Percentiles rank a stretch among this genome's conserved stretches.
These are phyloP conservation scores for Dendrophyllia cribrosa DNA, from an alignment of 64 coral and sea anemone species.

Conservation along the genomic window DNA sequence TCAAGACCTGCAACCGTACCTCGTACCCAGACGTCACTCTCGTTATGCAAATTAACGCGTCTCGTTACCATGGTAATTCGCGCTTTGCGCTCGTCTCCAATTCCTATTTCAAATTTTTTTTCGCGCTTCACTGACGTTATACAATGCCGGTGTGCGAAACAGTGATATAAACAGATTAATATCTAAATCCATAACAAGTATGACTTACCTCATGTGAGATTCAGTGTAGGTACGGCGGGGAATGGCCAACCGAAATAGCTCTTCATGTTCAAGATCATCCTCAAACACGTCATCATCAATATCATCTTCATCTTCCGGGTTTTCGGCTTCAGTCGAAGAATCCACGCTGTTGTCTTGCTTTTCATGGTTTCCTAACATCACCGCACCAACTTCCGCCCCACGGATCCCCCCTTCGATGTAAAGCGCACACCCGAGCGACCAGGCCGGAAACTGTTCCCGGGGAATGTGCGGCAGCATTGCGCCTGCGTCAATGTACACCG, in stretches of 20 bases:
- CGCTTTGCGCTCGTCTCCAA: too few relatives aligned
- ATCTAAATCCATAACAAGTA: too few relatives aligned
- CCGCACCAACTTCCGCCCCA: conserved; percentile 62
- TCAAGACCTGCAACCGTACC: too few relatives aligned
- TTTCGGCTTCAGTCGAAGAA: neutral
- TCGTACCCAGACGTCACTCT: too few relatives aligned
- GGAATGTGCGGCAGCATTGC: conserved; percentile 79
- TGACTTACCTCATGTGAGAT: conserved; percentile 67
- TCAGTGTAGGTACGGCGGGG: conserved; percentile 73
- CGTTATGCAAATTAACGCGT: too few relatives aligned
- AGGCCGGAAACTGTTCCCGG: conserved; percentile 60
- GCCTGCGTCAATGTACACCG: conserved; percentile 74
- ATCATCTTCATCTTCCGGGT: neutral
- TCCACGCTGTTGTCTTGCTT: neutral
- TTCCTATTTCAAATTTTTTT: too few relatives aligned
- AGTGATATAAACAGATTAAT: too few relatives aligned
- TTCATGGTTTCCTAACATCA: conserved; percentile 43
- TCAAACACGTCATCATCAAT: neutral
- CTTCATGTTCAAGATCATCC: neutral
- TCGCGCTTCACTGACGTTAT: too few relatives aligned
- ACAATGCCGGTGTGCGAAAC: too few relatives aligned
- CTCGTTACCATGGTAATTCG: too few relatives aligned
- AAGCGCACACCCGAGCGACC: conserved; percentile 58
- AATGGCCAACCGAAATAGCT: conserved; percentile 63
- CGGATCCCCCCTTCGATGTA: conserved; percentile 66